Base-by-base conservation (phyloP, 1,140 invertebrate species). In the Antheraea mylitta region DNA sequence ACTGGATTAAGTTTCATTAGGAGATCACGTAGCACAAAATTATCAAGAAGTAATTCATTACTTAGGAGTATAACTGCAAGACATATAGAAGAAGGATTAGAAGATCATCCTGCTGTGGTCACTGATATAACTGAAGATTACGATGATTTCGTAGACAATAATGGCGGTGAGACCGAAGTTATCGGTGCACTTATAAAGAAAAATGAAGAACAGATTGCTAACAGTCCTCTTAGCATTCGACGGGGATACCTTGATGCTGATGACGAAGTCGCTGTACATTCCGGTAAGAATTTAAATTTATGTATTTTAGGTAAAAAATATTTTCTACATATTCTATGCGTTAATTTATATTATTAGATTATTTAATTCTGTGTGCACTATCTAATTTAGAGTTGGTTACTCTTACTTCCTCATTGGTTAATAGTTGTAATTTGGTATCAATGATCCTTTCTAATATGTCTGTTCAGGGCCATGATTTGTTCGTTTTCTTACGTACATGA, bases 1-100 rank as follows among this genome's bases (percentile, higher is more conserved):
- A 92, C 93, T 18, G 90, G 92, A 18, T 79, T 94, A 0, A 94
- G 93, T 80, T 94, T 94, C 53, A 95, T 96, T 70, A 90, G 95
- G 8, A 88, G 95, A 58, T 95, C 95, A 1, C 94, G 96, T 75
- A 96, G 95, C 73, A 95, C 95, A 0, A 96, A 96, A 82, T 79
- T 96, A 16, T 94, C 94, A 0, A 92, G 95, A 66, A 96, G 95
- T 75, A 95, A 94, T 78, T 94, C 94, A 0, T 77, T 94, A 63
- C 78, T 94, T 9, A 91, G 94, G 48, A 93, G 92, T 68, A 86
- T 93, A 61, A 91, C 92, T 61, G 68, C 88, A 5, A 91, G 85
- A 66, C 82, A 73, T 81, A 92, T 78, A 68, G 92, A 86, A 71
- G 88, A 86, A 70, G 87, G 86, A 7, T 75, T 90, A 58, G 89